phyloP scores from a whole-genome alignment of 2,797 vertebrate species.

The Calcarius lapponicus region DNA sequence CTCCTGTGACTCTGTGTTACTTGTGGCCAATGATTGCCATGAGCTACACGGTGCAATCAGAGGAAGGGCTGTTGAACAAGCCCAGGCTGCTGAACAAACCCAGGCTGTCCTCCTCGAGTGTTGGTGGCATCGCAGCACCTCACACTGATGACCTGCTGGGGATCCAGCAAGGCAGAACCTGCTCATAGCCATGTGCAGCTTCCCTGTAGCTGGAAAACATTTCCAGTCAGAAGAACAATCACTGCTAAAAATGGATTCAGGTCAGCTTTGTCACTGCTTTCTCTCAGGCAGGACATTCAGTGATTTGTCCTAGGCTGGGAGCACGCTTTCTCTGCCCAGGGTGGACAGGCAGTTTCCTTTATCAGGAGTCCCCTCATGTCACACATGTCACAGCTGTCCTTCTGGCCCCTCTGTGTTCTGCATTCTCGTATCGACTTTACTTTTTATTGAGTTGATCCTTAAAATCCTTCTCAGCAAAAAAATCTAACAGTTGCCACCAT shows the following conservation, averaged over 20 bases:
- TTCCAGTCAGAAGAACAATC: not conserved
- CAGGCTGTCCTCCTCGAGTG: not conserved
- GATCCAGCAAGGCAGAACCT: not conserved
- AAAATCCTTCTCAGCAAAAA: not conserved
- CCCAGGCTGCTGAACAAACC: not conserved
- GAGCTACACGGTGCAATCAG: not conserved
- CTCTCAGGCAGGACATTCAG: not conserved
- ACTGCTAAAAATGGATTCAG: not conserved
- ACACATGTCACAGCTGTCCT: not conserved
- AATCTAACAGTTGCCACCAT: not conserved
- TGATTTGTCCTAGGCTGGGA: not conserved
- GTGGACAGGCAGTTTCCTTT: not conserved
- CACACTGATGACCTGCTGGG: not conserved
- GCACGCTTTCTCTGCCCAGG: not conserved
- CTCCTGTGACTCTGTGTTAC: not conserved
- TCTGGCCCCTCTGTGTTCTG: not conserved
- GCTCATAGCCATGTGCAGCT: not conserved
- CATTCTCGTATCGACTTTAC: not conserved
- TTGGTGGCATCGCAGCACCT: not conserved
- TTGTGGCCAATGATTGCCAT: not conserved
- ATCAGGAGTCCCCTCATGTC: not conserved
- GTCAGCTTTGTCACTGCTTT: not conserved
- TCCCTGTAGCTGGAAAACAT: not conserved
- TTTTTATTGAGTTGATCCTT: not conserved
- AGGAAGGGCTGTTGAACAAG: not conserved